A percentile compares a stretch with the other conserved stretches of the same genome.
These are phyloP conservation scores for Mergus octosetaceus DNA, from an alignment of 2,797 vertebrate species.

Conservation along the genomic window DNA sequence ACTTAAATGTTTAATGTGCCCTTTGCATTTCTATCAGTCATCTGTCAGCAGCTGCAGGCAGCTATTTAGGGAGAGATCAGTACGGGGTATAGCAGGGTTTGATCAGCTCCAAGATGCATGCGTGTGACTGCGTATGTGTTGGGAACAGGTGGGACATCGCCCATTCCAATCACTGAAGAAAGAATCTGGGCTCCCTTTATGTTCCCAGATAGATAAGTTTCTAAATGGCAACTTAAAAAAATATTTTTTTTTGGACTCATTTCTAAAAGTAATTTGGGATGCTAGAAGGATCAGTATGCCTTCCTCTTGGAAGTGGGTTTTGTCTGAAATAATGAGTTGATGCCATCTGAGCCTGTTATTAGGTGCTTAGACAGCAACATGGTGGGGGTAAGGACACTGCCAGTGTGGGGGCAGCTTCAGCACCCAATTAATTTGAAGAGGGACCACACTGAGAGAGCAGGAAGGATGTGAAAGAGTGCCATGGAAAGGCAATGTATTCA, in stretches of 20 bases:
- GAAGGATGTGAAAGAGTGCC: neutral
- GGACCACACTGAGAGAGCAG: neutral
- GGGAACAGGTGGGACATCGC: neutral
- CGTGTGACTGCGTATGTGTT: neutral
- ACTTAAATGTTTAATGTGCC: neutral
- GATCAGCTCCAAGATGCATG: neutral
- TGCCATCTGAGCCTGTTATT: neutral
- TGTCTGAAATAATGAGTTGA: constrained; percentile 21
- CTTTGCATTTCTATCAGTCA: neutral
- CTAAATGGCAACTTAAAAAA: neutral
- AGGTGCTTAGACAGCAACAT: neutral
- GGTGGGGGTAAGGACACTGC: rapidly evolving
- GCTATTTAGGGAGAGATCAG: neutral
- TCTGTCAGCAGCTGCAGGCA: neutral
- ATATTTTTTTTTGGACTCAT: neutral
- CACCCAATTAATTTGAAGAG: neutral
- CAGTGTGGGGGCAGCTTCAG: neutral
- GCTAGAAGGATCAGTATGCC: neutral
- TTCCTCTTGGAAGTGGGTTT: constrained; percentile 1
- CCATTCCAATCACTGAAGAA: neutral
- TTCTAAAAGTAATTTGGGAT: constrained; percentile 4
- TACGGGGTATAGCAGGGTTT: neutral
- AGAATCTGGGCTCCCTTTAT: neutral
- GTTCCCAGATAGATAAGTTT: neutral
- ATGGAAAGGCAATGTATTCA: neutral